Conservation (phyloP, 37 sponge, comb jelly and placozoan genomes). For the Lycopodina hypogea region DNA sequence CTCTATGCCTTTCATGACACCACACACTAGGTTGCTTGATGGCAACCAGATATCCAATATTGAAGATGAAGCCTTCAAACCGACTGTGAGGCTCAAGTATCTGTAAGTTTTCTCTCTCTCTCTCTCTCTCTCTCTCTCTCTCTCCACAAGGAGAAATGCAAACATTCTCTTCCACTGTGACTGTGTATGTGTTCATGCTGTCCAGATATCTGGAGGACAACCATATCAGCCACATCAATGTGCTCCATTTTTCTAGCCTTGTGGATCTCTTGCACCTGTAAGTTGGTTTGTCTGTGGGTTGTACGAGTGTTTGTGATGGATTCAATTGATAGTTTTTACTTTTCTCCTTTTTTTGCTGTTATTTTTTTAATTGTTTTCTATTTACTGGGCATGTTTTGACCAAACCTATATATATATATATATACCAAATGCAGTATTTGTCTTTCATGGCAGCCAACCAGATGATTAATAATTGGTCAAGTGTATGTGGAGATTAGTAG, state of each 20-base stretch:
- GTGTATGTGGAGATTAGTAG: no score
- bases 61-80: conserved; percentile 14
- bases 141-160: no score
- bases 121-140: no score
- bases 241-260: conserved; percentile 20
- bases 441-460: no score
- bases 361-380: no score
- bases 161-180: not conserved
- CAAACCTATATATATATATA: no score
- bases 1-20: not conserved
- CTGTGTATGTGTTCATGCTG: not conserved
- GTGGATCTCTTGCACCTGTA: conserved; percentile 19
- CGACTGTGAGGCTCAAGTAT: conserved; percentile 5
- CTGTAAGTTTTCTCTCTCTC: conserved; percentile 24
- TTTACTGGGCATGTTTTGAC: no score
- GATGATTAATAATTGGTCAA: no score
- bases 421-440: no score
- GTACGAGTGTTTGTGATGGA: no score
- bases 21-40: conserved; percentile 14
- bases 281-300: not conserved
- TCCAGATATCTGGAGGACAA: conserved; percentile 32
- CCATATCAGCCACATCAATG: conserved; percentile 9
- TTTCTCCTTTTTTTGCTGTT: not conserved
- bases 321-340: no score
- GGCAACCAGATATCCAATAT: conserved; percentile 18